These are phyloP conservation scores for Ptychobarbus kaznakovi DNA, from an alignment of 2,797 vertebrate species.

Conservation along the genomic window DNA sequence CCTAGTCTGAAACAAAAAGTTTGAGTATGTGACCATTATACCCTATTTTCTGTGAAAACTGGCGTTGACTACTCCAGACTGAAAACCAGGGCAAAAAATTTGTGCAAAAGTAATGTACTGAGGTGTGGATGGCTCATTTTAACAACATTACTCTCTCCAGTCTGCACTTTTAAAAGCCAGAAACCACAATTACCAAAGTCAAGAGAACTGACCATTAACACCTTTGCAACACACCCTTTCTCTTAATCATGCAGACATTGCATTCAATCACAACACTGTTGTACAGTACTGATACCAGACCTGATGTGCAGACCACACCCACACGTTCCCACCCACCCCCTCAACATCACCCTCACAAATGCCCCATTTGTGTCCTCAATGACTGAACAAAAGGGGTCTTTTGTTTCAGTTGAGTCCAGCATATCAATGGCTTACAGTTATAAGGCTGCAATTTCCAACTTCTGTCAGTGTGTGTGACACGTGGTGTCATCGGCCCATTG, in stretches of 20 bases:
- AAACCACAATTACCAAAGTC: not conserved
- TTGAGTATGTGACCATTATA: not conserved
- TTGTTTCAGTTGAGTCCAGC: conserved; percentile 32
- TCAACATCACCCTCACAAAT: conserved; percentile 20
- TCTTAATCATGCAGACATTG: conserved; percentile 14
- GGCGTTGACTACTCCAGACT: not conserved
- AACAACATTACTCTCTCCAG: conserved; percentile 9
- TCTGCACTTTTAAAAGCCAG: conserved; percentile 24
- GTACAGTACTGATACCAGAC: conserved; percentile 29
- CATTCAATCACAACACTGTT: conserved; percentile 6
- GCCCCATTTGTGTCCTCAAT: conserved; percentile 39
- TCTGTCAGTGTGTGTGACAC: conserved; percentile 18
- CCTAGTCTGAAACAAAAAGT: not conserved
- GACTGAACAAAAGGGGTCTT: conserved; percentile 26
- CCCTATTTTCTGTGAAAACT: not conserved
- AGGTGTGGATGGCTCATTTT: not conserved
- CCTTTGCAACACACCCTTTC: not conserved
- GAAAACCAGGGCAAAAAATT: not conserved
- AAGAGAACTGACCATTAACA: conserved; percentile 10
- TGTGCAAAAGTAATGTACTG: not conserved
- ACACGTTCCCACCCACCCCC: not conserved
- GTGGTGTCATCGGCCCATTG: not conserved
- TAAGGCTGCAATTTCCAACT: conserved; percentile 50
- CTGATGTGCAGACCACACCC: conserved; percentile 19
- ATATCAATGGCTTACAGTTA: conserved; percentile 50